Base-by-base conservation (phyloP, 2,113 vertebrate species). In the Peromyscus leucopus region DNA sequence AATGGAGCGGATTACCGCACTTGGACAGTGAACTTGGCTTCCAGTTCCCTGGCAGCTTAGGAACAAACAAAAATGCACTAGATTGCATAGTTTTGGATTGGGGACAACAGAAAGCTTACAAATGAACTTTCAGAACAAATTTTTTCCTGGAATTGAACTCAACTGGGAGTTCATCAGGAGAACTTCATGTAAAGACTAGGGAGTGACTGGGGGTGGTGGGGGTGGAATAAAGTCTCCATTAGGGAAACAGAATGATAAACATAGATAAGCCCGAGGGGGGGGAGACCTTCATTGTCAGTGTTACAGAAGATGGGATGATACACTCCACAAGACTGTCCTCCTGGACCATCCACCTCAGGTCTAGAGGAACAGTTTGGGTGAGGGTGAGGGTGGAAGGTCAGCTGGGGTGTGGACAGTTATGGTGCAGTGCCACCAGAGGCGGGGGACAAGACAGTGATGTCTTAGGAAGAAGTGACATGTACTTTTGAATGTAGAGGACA, bases 81-180 rank as follows among this genome's bases (percentile, higher is more conserved):
- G 96, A 72, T 96, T 96, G 92, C 96, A 86, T 33, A 72, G 93
- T 91, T 92, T 92, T 90, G 96, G 96, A 69, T 46, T 75, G 84
- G 78, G 31, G 92, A 93, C 94, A 97, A 82, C 96, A 91, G 90
- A 97, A 94, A 97, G 89, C 95, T 84, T 93, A 90, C 89, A 86
- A 71, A 96, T 97, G 91, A 91, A 76, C 96, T 94, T 93, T 92
- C 85, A 94, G 95, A 96, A 89, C 89, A 96, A 12, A 96, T 5
- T 74, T 97, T 93, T 98, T 97, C 96, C 95, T 91, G 97, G 96
- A 97, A 96, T 78, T 95, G 95, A 93, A 90, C 83, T 96, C 95
- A 92, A 10, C 89, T 82, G 95, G 91, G 97, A 96, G 65, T 94
- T 93, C 83, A 87, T 93, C 97, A 31, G 51, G 82, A 74, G 46